Base-by-base conservation (phyloP, 2,113 vertebrate species). In the Bos indicus region DNA sequence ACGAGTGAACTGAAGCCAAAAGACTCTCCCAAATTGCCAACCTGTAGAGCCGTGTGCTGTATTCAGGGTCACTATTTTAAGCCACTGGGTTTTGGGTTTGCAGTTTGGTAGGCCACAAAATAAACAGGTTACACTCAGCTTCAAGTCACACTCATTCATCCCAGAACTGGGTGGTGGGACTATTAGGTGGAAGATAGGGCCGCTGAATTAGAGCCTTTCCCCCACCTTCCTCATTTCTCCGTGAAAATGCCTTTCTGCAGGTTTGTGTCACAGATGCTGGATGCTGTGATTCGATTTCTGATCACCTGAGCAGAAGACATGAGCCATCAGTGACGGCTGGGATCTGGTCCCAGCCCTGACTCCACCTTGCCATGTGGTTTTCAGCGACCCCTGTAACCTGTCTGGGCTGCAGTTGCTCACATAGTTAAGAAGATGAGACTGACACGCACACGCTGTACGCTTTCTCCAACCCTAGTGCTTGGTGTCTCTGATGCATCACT, bases 401-500 rank as follows among this genome's bases (percentile, higher is more conserved):
- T 26, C 82, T 13, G 26, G 33, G 26, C 56, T 67, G 25, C 11
- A 26, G 30, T 17, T 96, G 11, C n/a, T 92, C 56, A 25, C 25
- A 7, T 48, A 5, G 43, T 51, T 54, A 36, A 67, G 43, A 71
- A 2, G 21, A 23, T 14, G 64, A 33, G 6, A 30, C 5, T 1
- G 57, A 43, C 59, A 23, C 36, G 5, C 1, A 0, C 3, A 14
- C 26, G 12, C 25, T 8, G 17, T 51, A 23, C 5, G 14, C 15
- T 74, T 71, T 74, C 78, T 43, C 36, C 54, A 10, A 9, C 52
- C 52, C 59, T 36, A 36, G 19, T n/a, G 1, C 52, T 86, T 56
- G 30, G 23, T 59, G 82, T 84, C 83, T 87, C n/a, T 28, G n/a
- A 80, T 25, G 28, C 11, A 43, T 78, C 56, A 1, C 16, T 12